Conservation (phyloP, 1,140 invertebrate genomes). For the Drosophila orena region DNA sequence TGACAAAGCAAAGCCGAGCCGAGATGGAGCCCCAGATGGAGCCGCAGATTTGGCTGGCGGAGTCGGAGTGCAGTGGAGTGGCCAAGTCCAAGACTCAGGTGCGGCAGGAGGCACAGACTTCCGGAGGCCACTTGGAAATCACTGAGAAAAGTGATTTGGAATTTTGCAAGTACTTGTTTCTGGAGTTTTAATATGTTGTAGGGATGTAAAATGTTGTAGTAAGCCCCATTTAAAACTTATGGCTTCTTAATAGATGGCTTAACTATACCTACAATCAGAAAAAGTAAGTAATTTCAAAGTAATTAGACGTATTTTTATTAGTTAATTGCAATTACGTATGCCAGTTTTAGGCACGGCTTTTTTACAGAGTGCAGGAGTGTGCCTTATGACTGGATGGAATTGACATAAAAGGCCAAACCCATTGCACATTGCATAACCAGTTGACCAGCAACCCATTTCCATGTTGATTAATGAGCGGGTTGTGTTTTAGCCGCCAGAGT, state of each 20-base stretch:
- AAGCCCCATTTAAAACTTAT: too few species aligned
- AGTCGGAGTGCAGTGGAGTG: not conserved
- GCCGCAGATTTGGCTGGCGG: conserved; percentile 1
- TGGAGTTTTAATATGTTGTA: too few species aligned
- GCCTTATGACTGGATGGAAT: conserved; percentile 49
- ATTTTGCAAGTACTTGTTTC: not conserved
- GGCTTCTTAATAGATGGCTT: too few species aligned
- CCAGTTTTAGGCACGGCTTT: not conserved
- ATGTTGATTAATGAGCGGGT: conserved; percentile 57
- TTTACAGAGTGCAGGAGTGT: conserved; percentile 22
- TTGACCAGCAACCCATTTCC: conserved; percentile 42
- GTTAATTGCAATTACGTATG: not conserved
- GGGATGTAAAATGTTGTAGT: too few species aligned
- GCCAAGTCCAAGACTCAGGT: conserved; percentile 32
- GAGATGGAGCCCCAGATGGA: conserved; percentile 24
- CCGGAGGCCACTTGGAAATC: conserved; percentile 26
- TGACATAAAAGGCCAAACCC: conserved; percentile 64
- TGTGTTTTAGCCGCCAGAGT: conserved; percentile 52
- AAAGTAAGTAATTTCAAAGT: not conserved
- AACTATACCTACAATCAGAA: not conserved
- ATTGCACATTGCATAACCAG: conserved; percentile 51
- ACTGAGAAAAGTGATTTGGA: conserved; percentile 6
- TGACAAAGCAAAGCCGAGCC: conserved; percentile 66
- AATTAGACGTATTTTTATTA: not conserved
- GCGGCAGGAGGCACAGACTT: conserved; percentile 41